Evolutionary conservation across 2,797 vertebrate genomes (phyloP).

Genomic region (Xiphorhynchus erythropygius): DNA sequence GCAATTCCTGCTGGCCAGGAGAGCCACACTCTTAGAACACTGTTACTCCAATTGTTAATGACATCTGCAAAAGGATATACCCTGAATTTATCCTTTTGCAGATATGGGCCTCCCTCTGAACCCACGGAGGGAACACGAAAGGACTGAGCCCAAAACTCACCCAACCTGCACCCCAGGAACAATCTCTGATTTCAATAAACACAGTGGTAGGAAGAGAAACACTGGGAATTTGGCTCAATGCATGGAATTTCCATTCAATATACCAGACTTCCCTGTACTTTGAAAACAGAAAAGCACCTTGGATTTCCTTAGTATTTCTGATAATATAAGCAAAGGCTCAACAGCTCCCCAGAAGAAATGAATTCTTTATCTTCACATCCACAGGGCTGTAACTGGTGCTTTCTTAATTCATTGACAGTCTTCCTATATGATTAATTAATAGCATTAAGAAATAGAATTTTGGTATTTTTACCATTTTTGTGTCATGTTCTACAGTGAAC

Average conservation of each 20-base stretch:
- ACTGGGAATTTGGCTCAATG: neutral
- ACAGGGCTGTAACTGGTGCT: neutral
- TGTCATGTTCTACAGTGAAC: constrained; percentile 48
- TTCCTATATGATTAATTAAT: constrained; percentile 38
- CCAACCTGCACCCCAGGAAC: neutral
- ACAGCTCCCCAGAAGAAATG: neutral
- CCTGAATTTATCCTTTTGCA: neutral
- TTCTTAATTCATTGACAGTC: neutral
- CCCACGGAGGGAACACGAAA: neutral
- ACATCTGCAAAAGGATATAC: neutral
- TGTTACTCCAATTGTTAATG: neutral
- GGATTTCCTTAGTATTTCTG: constrained; percentile 11
- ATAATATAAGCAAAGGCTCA: neutral
- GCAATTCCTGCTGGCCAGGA: neutral
- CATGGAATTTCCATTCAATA: neutral
- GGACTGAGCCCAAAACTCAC: neutral
- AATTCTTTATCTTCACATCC: constrained; percentile 20
- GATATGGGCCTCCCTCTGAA: neutral
- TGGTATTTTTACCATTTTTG: constrained; percentile 40
- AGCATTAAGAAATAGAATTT: constrained; percentile 33
- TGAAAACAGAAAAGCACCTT: neutral
- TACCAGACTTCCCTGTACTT: neutral
- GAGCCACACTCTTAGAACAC: neutral
- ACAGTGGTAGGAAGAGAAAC: neutral
- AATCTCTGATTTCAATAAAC: neutral